Evolutionary conservation across 1,140 invertebrate species (phyloP), one percentile per base, ranked within the genome.

Genomic region (Ctenoplectra terminalis): DNA sequence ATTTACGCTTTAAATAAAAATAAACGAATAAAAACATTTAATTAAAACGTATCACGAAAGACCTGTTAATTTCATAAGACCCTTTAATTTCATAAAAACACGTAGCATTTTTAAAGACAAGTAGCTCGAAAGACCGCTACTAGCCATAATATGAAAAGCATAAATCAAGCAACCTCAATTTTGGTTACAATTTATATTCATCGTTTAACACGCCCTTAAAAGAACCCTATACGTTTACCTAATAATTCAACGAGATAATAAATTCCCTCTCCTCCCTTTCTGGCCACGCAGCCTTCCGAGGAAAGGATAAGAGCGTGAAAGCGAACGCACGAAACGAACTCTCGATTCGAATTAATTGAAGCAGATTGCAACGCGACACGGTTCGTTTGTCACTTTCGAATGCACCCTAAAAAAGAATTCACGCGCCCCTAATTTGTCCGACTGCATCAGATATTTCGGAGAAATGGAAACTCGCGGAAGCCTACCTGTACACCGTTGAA

Each of bases 401-500:
- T 70, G 23, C 15, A 40, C 43, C n/a, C 31, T 29, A 40, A 72
- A 61, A 58, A 56, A 56, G n/a, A 37, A 17, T 72, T 48, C 54
- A 61, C 56, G 52, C 40, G 9, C 23, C 56, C 37, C 34, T 58
- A 63, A 43, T 43, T 64, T 76, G 37, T 15, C 7, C 13, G 23
- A 67, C 15, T n/a, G 60, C 17, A 56, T 56, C 31, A 17, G 17
- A 34, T 63, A n/a, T 29, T 29, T n/a, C n/a, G 34, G 23, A 15
- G 20, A 60, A 37, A 54, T 31, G 48, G 37, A 60, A 78, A 48
- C 31, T 4, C 29, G 13, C n/a, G 4, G 20, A 7, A 46, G 71
- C 81, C 77, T 73, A 88, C 86, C 87, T 88, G 86, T 61, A 87
- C 86, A 54, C 78, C 61, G 78, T 82, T 85, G 82, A 86, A 88